Conservation (phyloP, 2,797 vertebrate species). For the Coluber constrictor region DNA sequence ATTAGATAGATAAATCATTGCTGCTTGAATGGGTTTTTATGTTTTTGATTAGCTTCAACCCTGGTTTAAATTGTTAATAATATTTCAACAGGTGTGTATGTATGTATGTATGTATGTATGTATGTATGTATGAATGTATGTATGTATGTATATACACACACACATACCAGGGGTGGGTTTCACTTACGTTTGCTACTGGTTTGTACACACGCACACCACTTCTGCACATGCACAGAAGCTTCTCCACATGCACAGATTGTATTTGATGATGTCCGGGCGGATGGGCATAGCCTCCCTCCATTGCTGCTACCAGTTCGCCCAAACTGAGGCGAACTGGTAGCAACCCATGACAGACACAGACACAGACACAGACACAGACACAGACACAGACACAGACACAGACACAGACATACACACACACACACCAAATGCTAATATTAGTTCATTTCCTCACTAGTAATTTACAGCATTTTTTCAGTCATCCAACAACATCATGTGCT, state of each 20-base stretch:
- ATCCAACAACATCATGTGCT: not conserved
- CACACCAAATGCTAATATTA: not conserved
- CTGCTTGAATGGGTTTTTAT: not conserved
- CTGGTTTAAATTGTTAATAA: not conserved
- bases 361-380: no score
- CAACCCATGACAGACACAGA: no score
- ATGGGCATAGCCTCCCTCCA: no score
- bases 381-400: no score
- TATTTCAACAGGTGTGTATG: not conserved
- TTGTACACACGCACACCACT: no score
- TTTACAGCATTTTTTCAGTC: not conserved
- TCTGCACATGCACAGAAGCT: no score
- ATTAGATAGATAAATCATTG: not conserved
- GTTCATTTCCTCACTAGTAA: not conserved
- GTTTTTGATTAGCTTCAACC: not conserved
- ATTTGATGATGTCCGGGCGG: no score
- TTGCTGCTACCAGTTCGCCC: no score
- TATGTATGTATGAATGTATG: not conserved
- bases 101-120: not conserved
- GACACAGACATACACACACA: not conserved
- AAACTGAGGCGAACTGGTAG: no score
- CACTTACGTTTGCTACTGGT: no score
- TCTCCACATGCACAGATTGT: no score
- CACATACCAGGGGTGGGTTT: no score
- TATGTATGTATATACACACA: not conserved